Evolutionary conservation across 2,797 vertebrate genomes (phyloP).

Genomic region (Arctocebus calabarensis): DNA sequence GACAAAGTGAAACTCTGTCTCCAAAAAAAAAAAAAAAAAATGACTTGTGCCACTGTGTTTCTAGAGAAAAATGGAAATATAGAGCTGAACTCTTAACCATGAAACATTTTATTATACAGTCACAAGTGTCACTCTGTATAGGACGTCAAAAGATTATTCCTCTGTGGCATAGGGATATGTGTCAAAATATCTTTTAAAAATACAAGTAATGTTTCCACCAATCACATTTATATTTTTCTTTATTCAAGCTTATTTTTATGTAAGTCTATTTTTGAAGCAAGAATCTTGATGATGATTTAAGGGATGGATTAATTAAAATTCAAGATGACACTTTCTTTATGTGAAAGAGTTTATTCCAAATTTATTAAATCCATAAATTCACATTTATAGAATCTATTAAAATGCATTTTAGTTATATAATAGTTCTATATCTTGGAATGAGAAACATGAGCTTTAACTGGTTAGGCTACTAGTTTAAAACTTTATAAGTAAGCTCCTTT

Average conservation of each 20-base stretch:
- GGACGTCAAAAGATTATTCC: conserved; percentile 63
- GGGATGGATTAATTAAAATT: conserved; percentile 32
- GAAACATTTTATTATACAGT: conserved; percentile 78
- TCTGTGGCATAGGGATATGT: not conserved
- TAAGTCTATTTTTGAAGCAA: conserved; percentile 22
- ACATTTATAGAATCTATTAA: not conserved
- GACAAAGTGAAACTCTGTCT: no score
- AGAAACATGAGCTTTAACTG: conserved; percentile 2
- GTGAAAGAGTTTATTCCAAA: conserved; percentile 44
- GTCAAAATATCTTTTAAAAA: conserved; percentile 53
- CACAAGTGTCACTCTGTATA: conserved; percentile 71
- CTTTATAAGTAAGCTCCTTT: not conserved
- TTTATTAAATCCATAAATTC: conserved; percentile 24
- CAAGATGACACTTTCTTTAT: not conserved
- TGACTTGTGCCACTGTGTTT: conserved; percentile 67
- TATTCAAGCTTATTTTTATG: not conserved
- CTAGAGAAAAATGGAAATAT: conserved; percentile 75
- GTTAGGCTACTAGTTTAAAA: not conserved
- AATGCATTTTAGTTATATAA: not conserved
- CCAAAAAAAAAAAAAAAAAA: conserved; percentile 1
- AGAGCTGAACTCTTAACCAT: conserved; percentile 68
- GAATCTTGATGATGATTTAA: conserved; percentile 41
- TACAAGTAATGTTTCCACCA: not conserved
- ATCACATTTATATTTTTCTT: not conserved
- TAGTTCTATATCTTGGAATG: not conserved